Conservation (phyloP, 2,797 vertebrate species). For the Sebastolobus alascanus region DNA sequence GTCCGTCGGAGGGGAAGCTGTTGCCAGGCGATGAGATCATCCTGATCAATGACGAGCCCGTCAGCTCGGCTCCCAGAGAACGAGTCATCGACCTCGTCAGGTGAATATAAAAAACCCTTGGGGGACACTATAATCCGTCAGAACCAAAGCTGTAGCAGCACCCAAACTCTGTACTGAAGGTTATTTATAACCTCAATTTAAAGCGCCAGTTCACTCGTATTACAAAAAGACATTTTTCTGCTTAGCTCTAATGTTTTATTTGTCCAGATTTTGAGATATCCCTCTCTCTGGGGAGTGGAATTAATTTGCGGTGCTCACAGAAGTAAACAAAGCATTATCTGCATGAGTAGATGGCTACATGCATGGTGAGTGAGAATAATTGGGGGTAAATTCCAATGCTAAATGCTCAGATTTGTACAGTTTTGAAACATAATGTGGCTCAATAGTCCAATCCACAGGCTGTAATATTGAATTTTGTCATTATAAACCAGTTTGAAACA, state of each 20-base stretch:
- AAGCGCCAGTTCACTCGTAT: background rate
- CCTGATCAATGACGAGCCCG: conserved; percentile 95
- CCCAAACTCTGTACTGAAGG: background rate
- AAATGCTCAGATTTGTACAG: background rate
- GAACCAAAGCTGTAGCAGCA: background rate
- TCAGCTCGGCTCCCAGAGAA: conserved; percentile 93
- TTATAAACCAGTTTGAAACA: too few species aligned
- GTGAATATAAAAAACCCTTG: conserved; percentile 68
- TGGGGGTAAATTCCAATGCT: background rate
- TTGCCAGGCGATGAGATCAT: conserved; percentile 96
- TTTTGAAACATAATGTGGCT: background rate
- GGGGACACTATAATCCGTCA: background rate
- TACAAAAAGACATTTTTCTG: background rate
- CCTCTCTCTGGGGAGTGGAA: background rate
- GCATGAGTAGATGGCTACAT: background rate
- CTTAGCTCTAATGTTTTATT: background rate
- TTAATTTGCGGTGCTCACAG: background rate
- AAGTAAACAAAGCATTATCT: background rate
- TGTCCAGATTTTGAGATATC: background rate
- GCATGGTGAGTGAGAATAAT: background rate
- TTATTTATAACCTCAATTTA: background rate
- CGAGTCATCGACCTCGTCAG: conserved; percentile 98
- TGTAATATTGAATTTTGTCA: too few species aligned
- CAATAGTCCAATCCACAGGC: background rate
- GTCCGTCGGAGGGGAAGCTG: conserved; percentile 95